phyloP scores from a whole-genome alignment of 2,888 invertebrate genomes.

The Ferrisia virgata region DNA sequence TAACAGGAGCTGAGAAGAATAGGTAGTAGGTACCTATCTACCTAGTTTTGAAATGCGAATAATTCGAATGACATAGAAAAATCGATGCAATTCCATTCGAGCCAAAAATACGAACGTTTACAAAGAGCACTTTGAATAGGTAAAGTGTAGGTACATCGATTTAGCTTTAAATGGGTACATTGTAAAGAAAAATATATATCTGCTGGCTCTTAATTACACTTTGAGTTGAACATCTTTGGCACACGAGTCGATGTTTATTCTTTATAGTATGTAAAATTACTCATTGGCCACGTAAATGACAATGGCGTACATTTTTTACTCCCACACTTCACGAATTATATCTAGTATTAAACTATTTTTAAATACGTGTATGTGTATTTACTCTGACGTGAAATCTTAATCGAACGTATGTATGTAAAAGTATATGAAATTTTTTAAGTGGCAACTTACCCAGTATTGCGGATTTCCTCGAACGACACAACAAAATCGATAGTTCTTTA shows the following conservation, averaged over 20 bases:
- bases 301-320: not conserved
- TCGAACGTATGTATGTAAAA: too few relatives aligned
- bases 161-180: not conserved
- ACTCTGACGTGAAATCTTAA: not conserved
- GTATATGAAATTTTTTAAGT: not conserved
- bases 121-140: not conserved
- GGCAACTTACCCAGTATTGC: not conserved
- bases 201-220: not conserved
- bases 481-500: not conserved
- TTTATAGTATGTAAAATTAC: not conserved
- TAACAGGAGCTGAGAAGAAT: too few relatives aligned
- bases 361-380: not conserved
- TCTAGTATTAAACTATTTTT: not conserved
- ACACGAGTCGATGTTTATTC: not conserved
- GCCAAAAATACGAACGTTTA: not conserved
- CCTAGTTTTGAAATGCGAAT: not conserved
- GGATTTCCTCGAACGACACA: not conserved
- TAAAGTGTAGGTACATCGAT: not conserved
- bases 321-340: not conserved
- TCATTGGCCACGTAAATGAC: not conserved
- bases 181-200: not conserved
- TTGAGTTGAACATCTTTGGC: not conserved
- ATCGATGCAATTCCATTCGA: not conserved
- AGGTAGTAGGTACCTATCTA: not conserved
- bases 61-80: not conserved